Conservation (phyloP, 2,113 vertebrate species). For the Stomatorhinus ivindoensis region DNA sequence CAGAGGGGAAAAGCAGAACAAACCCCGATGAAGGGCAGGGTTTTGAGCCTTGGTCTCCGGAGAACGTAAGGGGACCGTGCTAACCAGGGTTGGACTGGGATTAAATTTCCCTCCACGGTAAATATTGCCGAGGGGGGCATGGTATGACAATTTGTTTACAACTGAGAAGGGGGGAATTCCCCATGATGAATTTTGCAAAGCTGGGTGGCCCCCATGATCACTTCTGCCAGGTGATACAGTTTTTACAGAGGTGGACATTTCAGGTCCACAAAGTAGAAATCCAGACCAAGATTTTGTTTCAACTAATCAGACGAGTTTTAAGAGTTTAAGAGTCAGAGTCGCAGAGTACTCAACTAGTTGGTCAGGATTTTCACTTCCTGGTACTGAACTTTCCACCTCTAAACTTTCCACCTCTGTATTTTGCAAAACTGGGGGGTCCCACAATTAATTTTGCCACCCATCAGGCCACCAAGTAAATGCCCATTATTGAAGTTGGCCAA, state of each 20-base stretch:
- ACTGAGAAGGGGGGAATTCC: no score
- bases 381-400: not conserved
- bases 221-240: not conserved
- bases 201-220: no score
- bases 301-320: no score
- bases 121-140: not conserved
- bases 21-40: not conserved
- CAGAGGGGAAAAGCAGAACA: no score
- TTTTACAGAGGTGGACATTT: not conserved
- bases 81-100: not conserved
- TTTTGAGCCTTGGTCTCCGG: not conserved
- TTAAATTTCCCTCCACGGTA: not conserved
- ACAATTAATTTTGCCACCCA: not conserved
- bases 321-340: no score
- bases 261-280: no score
- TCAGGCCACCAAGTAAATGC: not conserved
- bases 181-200: no score
- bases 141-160: no score
- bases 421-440: not conserved
- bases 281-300: no score
- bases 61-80: not conserved
- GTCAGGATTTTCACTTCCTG: not conserved
- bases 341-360: no score
- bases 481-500: not conserved
- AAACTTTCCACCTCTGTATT: not conserved